Percentiles rank a stretch among this genome's conserved stretches.
phyloP scores from a whole-genome alignment of 2,888 invertebrate genomes.

The Dexiosoma caninum region DNA sequence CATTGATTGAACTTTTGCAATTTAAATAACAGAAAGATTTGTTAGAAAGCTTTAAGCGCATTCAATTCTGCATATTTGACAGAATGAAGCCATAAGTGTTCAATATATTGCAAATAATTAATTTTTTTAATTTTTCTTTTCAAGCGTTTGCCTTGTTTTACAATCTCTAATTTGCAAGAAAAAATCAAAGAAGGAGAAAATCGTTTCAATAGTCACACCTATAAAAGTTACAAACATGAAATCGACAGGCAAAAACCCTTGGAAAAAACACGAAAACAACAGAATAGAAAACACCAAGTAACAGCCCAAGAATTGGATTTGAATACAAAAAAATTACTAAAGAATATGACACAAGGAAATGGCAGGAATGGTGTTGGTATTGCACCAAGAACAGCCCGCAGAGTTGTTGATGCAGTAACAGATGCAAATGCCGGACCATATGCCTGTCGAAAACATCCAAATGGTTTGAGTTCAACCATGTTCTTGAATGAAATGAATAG shows the following conservation, averaged over 20 bases:
- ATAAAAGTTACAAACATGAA: slow-evolving; percentile 70
- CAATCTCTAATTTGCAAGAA: slow-evolving; percentile 71
- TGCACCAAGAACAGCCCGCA: background rate
- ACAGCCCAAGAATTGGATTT: slow-evolving; percentile 65
- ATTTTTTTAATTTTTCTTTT: background rate
- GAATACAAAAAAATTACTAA: slow-evolving; percentile 59
- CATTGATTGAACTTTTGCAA: background rate
- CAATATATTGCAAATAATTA: slow-evolving; percentile 2
- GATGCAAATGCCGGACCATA: slow-evolving; percentile 49
- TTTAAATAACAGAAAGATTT: background rate
- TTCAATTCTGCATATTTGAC: background rate
- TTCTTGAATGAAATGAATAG: slow-evolving; percentile 69
- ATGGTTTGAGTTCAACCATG: slow-evolving; percentile 66
- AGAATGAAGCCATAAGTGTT: too few species aligned
- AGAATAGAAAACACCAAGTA: slow-evolving; percentile 65
- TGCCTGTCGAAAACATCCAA: slow-evolving; percentile 71
- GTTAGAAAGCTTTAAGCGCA: background rate
- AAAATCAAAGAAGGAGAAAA: slow-evolving; percentile 72
- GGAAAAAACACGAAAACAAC: slow-evolving; percentile 62
- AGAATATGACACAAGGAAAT: slow-evolving; percentile 58
- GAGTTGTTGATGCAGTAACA: slow-evolving; percentile 3
- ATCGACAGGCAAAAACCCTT: slow-evolving; percentile 48
- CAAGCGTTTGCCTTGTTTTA: slow-evolving; percentile 75
- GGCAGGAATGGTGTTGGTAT: background rate
- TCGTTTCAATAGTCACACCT: slow-evolving; percentile 66